A percentile compares a stretch with the other conserved stretches of the same genome.
phyloP scores from a whole-genome alignment of 2,888 invertebrate genomes.

The Axea sp. region DNA sequence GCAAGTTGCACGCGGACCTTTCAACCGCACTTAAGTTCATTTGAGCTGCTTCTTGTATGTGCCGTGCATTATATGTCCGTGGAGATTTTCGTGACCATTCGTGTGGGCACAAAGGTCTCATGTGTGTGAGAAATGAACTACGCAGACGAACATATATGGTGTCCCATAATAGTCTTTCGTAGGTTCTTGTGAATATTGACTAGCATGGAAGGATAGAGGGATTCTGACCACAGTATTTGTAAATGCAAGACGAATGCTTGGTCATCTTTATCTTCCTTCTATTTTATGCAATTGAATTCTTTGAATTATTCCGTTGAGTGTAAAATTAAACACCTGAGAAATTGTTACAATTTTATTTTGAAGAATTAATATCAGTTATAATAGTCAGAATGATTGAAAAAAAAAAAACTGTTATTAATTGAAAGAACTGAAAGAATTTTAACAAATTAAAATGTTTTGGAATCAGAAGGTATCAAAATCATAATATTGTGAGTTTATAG shows the following conservation, averaged over 20 bases:
- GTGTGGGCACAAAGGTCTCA: conserved; percentile 25
- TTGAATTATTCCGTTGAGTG: too few species aligned
- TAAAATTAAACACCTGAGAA: too few species aligned
- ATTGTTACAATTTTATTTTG: too few species aligned
- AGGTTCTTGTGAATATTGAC: conserved; percentile 41
- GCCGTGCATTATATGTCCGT: conserved; percentile 44
- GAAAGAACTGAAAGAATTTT: too few species aligned
- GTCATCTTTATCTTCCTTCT: conserved; percentile 8
- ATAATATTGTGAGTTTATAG: too few species aligned
- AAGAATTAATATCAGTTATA: too few species aligned
- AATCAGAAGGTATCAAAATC: too few species aligned
- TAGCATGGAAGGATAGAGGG: conserved; percentile 4
- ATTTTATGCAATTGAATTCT: conserved; percentile 6
- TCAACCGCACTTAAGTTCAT: conserved; percentile 28
- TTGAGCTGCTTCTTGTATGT: conserved; percentile 35
- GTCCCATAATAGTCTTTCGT: conserved; percentile 72
- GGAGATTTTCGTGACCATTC: conserved; percentile 46
- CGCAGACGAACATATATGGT: conserved; percentile 75
- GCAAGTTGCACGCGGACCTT: conserved; percentile 17
- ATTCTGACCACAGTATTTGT: conserved; percentile 30
- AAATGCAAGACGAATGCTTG: conserved; percentile 16
- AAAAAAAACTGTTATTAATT: too few species aligned
- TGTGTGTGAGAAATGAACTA: conserved; percentile 68
- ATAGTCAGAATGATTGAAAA: too few species aligned
- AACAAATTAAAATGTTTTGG: too few species aligned